Conservation (phyloP, 2,888 invertebrate genomes). For the Lycaena phlaeas region DNA sequence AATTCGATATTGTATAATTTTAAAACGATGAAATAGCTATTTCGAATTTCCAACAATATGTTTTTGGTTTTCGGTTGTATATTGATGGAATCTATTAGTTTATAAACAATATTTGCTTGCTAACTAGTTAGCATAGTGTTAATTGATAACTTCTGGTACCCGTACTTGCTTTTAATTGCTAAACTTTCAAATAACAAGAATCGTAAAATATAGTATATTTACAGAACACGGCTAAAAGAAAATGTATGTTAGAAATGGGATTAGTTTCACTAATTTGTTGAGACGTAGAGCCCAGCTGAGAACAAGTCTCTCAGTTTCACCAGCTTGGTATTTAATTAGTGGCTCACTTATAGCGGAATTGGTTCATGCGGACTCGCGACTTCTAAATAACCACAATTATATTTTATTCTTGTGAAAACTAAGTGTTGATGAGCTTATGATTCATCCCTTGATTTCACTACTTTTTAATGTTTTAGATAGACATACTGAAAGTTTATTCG, state of each 20-base stretch:
- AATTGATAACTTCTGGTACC: too few relatives aligned
- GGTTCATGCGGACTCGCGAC: background rate
- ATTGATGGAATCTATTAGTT: too few relatives aligned
- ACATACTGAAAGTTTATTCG: too few relatives aligned
- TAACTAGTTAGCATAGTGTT: too few relatives aligned
- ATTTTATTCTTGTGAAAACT: background rate
- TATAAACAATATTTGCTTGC: too few relatives aligned
- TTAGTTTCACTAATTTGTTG: constrained; percentile 9
- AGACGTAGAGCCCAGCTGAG: background rate
- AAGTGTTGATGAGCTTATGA: background rate
- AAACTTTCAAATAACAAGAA: background rate
- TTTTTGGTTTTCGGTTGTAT: too few relatives aligned
- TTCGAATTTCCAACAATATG: too few relatives aligned
- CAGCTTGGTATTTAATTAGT: constrained; percentile 8
- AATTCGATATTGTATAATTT: too few relatives aligned
- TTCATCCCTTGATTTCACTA: too few relatives aligned
- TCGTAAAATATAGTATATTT: constrained; percentile 2
- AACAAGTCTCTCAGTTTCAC: constrained; percentile 9
- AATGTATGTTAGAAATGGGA: constrained; percentile 4
- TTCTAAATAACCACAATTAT: background rate
- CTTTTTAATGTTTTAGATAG: too few relatives aligned
- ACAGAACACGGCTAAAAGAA: background rate
- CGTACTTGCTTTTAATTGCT: too few relatives aligned
- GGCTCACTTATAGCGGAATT: background rate
- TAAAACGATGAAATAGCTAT: too few relatives aligned